Base-by-base conservation (phyloP, 2,888 invertebrate species). In the Ornithoptera alexandrae region DNA sequence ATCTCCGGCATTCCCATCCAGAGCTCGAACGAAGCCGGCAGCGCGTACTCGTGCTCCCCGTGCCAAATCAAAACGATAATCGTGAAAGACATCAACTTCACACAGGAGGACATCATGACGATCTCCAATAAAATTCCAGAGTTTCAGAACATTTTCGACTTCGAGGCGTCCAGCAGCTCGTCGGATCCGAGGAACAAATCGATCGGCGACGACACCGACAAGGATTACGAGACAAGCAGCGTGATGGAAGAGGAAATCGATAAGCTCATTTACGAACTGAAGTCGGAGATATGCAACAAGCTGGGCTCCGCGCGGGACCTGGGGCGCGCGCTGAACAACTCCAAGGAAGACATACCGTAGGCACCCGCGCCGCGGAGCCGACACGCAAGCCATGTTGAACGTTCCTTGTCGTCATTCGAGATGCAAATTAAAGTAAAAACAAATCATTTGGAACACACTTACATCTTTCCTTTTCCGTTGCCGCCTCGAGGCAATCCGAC, bases 271-370 rank as follows among this genome's bases (percentile, higher is more conserved):
- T 46, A 59, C 18, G 76, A 78, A 66, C 58, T 79, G 1, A 77
- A 76, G 72, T 69, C 74, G 7, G 78, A 79, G 63, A 75, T 78
- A 36, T 56, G 67, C 15, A 75, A 74, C 0, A 75, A 72, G 20
- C 67, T 78, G 61, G 72, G 74, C 6, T 69, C 71, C 18, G 20
- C 72, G 2, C 72, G 74, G 53, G 74, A 74, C 50, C 22, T 58
- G 8, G 68, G 61, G 42, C 59, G 46, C 12, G 42, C 53, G 6
- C 30, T 64, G 22, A 64, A 62, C 24, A 60, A 53, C 64, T 67
- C 70, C n/a, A 70, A 63, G 15, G 64, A 70, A 46, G 60, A 70
- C 7, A 30, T 67, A 46, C 56, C 56, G 22, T 62, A 42, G 10
- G 15, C 1, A 7, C 20, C 20, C 57, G 1, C 57, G 22, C 57